phyloP scores from a whole-genome alignment of 2,888 invertebrate genomes.

The Drosophila infuscata region DNA sequence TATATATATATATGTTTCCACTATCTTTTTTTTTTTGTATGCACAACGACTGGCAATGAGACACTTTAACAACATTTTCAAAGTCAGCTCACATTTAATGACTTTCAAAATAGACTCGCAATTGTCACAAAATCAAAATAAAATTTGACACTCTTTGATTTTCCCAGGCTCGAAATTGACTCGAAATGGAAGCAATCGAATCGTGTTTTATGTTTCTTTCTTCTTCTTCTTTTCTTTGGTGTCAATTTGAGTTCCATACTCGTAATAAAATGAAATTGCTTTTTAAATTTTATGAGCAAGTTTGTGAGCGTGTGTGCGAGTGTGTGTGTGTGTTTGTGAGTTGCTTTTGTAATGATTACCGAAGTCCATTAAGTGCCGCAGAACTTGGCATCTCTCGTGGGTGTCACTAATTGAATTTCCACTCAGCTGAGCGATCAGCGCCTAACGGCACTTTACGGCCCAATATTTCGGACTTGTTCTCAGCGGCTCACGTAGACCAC shows the following conservation, averaged over 20 bases:
- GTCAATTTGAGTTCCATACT: conserved; percentile 69
- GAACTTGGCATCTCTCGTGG: conserved; percentile 57
- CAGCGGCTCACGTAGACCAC: conserved; percentile 37
- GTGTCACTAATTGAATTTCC: conserved; percentile 79
- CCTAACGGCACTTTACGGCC: conserved; percentile 64
- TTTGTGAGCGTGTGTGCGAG: background rate
- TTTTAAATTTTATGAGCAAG: conserved; percentile 56
- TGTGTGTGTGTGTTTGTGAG: conserved; percentile 1
- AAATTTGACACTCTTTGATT: conserved; percentile 50
- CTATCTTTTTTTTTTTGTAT: conserved; percentile 10
- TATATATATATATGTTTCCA: conserved; percentile 14
- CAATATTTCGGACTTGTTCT: conserved; percentile 34
- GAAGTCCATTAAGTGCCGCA: conserved; percentile 48
- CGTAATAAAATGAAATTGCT: conserved; percentile 74
- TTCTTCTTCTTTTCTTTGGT: conserved; percentile 26
- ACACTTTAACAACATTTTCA: conserved; percentile 14
- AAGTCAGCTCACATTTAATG: conserved; percentile 51
- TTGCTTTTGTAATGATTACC: conserved; percentile 57
- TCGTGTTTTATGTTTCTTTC: conserved; percentile 1
- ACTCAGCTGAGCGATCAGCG: conserved; percentile 38
- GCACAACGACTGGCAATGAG: conserved; percentile 35
- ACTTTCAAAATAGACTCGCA: conserved; percentile 56
- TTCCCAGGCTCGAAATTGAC: conserved; percentile 55
- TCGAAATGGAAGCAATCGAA: conserved; percentile 48
- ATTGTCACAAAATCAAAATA: conserved; percentile 43